Base-by-base conservation (phyloP, 2,888 invertebrate genomes). In the Epinotia nisella region DNA sequence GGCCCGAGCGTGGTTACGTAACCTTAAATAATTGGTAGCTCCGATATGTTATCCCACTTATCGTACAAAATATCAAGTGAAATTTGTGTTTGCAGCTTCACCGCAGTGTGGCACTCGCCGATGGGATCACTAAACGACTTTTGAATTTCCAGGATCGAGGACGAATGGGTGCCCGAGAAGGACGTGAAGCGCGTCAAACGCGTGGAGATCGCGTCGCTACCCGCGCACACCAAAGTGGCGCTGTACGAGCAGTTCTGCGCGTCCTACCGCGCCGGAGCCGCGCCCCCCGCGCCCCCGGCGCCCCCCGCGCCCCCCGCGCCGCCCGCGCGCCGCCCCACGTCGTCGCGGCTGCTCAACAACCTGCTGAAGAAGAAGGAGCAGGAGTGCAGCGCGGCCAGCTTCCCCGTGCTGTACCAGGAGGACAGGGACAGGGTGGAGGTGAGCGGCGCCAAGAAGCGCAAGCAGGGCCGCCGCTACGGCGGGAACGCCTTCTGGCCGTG, bases 101-200 rank as follows among this genome's bases (percentile, higher is more conserved):
- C 69, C 79, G 81, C 87, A 84, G 89, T 90, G 92, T 92, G 93
- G 92, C 91, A 82, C 86, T 58, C 7, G 0, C 0, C 0, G 0
- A 2, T 10, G 19, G 69, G 2, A 10, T 7, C 10, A 68, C 73
- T 83, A 74, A 81, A 59, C 3, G 15, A 0, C 0, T 1, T 75
- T 76, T 78, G 62, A n/a, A 56, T 69, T 93, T 93, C 13, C 94
- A 98, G 98, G 83, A 91, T 97, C 87, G 96, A 97, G 21, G 98
- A 98, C 89, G 96, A 97, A 85, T 98, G 98, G 98, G 94, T 98
- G 77, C 94, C 95, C 0, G 97, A 97, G 88, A 95, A 95, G 85
- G 95, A 95, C 75, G 95, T 95, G 85, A 94, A 93, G 81, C 94
- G 94, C 69, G 94, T 94, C 76, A 96, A 96, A 89, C 90, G 93